These are phyloP conservation scores for Ochropleura plecta DNA, from an alignment of 2,888 invertebrate genomes.

Conservation along the genomic window DNA sequence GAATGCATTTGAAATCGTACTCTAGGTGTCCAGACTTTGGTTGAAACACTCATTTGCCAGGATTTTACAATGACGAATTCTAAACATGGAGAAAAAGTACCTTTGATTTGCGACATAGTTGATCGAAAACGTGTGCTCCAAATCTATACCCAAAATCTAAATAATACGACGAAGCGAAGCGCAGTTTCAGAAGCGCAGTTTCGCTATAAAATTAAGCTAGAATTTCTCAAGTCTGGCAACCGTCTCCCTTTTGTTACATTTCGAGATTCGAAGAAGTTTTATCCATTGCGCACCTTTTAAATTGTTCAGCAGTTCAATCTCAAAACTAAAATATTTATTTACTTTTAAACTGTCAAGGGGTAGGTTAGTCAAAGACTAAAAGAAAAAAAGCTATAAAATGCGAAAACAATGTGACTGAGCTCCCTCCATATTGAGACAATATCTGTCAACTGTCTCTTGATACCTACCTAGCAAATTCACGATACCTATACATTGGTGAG, in stretches of 20 bases:
- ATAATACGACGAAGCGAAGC: background rate
- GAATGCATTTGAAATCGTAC: too few relatives aligned
- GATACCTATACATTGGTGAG: too few relatives aligned
- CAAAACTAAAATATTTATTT: background rate
- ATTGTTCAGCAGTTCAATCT: background rate
- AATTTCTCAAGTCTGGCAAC: background rate
- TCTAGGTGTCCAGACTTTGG: too few relatives aligned
- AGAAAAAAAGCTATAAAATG: background rate
- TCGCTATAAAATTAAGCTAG: background rate
- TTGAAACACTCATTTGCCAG: too few relatives aligned
- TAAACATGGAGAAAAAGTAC: too few relatives aligned
- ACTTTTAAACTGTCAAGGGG: background rate
- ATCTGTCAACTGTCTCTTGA: too few relatives aligned
- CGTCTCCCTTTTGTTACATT: background rate
- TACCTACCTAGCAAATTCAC: too few relatives aligned
- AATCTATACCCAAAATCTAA: background rate
- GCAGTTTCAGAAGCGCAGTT: background rate
- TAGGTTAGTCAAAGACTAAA: background rate
- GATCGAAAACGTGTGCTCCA: background rate
- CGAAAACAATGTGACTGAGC: too few relatives aligned
- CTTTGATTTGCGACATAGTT: background rate
- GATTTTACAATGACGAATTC: too few relatives aligned
- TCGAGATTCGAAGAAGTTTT: too few relatives aligned
- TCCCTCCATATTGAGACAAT: too few relatives aligned
- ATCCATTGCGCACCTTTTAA: background rate